Base-by-base conservation (phyloP, 2,797 vertebrate genomes). In the Hippocampus kuda region DNA sequence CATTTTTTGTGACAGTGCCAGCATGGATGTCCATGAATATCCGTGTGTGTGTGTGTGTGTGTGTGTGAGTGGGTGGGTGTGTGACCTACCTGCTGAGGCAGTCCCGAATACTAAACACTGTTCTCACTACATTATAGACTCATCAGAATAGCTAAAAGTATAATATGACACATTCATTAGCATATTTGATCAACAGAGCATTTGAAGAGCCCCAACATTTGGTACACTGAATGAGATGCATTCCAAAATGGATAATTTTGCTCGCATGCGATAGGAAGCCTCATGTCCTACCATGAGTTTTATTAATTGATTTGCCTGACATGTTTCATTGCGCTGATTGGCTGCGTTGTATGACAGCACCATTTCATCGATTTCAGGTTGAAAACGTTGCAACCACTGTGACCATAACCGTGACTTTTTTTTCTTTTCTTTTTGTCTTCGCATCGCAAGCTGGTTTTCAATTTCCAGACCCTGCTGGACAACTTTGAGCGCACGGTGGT, bases 401-500 rank as follows among this genome's bases (percentile, higher is more conserved):
- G 34, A 34, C 16, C 27, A 22, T 38, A 56, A 26, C 34, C 41
- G 15, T n/a, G 57, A 8, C 30, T 53, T 57, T 46, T 70, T 15
- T 22, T 38, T 59, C 30, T 68, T 68, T 18, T 22, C 5, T 49
- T 16, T 51, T 18, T 20, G 48, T 20, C 65, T 63, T 76, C 68
- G 71, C 82, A 38, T 38, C 34, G 34, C 34, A 38, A 95, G 94
- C 84, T 94, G 82, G 91, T 91, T 54, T 96, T 96, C 84, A 91
- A 95, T 83, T 95, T 94, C 86, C 92, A 94, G 85, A 95, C 94
- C 0, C 78, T 95, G 81, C 85, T 93, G 79, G 93, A 94, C n/a
- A 38, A 94, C 86, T 95, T 93, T 71, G 94, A 94, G 76, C 83
- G 92, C 56, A 94, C 92, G 0, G 90, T 94, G 77, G 89, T 95